Evolutionary conservation across 2,888 invertebrate species (phyloP), one percentile per base, ranked within the genome.

Genomic region (Noctua comes): DNA sequence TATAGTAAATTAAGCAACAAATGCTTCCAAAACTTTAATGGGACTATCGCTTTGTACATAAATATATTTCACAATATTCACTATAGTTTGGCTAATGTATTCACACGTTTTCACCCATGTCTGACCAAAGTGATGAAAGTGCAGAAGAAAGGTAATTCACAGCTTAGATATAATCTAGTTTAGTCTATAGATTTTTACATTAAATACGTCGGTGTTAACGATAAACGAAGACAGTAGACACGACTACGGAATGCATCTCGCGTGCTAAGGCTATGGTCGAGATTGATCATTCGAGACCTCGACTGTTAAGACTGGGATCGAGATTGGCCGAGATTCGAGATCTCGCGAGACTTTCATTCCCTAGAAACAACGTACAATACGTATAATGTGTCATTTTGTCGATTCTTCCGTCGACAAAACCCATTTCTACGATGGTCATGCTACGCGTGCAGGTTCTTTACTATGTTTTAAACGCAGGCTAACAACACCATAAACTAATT

Each of bases 41-140:
- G 27, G 24, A 27, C 64, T 62, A 21, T 24, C n/a, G 69, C 72
- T 77, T 76, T 80, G 36, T 71, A 51, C 18, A 48, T 48, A 16
- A 46, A 40, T 40, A 73, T 31, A 73, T 27, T n/a, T 54, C 68
- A 80, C 69, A 51, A 51, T 59, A 18, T 71, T 51, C 75, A 69
- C 73, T 54, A 27, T 46, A 68, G n/a, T 43, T 77, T 76, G 27
- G 66, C 43, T 88, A 82, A 85, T 73, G 74, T 68, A 65, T 72
- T 48, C 66, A 75, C 79, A 64, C 85, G 84, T 87, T 88, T 84
- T 89, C 87, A 88, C 88, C 64, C 90, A 95, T 96, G 96, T 95
- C 95, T 95, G 90, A 89, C 85, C 91, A 89, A 87, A 96, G 96
- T 89, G 95, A 94, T 90, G 96, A 94, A 87, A 93, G 90, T 74